Evolutionary conservation across 2,888 invertebrate species (phyloP), one percentile per base, ranked within the genome.

Genomic region (Phyllotreta cruciferae): DNA sequence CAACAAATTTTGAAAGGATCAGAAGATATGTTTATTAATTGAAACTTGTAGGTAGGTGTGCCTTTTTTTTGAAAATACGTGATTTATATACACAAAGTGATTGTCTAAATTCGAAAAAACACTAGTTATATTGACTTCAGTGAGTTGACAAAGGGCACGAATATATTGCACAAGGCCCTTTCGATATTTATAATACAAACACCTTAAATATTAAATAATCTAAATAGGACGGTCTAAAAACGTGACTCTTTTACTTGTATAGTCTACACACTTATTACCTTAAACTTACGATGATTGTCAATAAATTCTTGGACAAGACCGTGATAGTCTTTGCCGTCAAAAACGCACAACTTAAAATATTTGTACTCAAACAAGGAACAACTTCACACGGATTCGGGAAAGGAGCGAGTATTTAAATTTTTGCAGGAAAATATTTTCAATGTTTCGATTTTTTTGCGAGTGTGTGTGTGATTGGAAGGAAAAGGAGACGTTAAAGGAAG

Each of bases 261-360:
- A 62, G 58, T 64, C 64, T 64, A 64, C 65, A 69, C 69, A 69
- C 66, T 67, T 62, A 68, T 65, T 68, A 67, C 61, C 64, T 61
- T 62, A 63, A 70, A 69, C 62, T 69, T 72, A 72, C 66, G 77
- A 75, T 81, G 81, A 81, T 81, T 81, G 81, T 81, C 81, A 75
- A 75, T 71, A 71, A 79, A 81, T 81, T 81, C 81, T 81, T 81
- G 81, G 81, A 81, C 81, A 80, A 79, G 80, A 78, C 78, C 73
- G 13, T 54, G 60, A 73, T 73, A 77, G 77, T 73, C 76, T 75
- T 75, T 74, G 76, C 74, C 77, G 74, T 74, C 69, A 73, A 78
- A 77, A 80, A 79, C 75, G 77, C 71, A 73, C 68, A 76, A 80
- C 76, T 69, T 62, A 77, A 77, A 71, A 71, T 42, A 56, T 78